Evolutionary conservation across 2,113 vertebrate genomes (phyloP).

Genomic region (Gobio gobio): DNA sequence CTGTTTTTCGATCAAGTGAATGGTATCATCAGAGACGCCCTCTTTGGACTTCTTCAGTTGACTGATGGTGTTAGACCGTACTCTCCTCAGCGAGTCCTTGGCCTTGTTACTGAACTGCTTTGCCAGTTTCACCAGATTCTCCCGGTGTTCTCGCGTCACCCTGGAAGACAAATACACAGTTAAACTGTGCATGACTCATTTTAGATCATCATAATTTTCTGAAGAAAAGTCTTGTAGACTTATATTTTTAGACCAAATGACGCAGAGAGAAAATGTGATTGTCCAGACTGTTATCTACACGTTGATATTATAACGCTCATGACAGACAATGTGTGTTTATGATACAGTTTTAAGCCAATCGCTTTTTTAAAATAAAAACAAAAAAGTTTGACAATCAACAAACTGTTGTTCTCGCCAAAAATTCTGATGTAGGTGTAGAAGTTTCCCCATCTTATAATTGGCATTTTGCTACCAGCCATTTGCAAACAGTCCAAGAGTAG

Average conservation of each 20-base stretch:
- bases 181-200: background rate
- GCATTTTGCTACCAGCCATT: constrained; percentile 70
- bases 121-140: constrained; percentile 87
- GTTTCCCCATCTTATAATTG: constrained; percentile 71
- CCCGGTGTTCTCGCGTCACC: constrained; percentile 91
- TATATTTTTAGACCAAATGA: background rate
- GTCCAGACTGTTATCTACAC: background rate
- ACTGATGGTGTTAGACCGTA: constrained; percentile 79
- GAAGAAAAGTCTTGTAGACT: background rate
- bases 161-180: constrained; percentile 66
- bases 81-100: constrained; percentile 88
- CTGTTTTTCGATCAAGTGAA: constrained; percentile 92
- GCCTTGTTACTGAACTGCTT: constrained; percentile 92
- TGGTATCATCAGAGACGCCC: constrained; percentile 87
- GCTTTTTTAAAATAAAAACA: background rate
- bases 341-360: background rate
- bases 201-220: background rate
- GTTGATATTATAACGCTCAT: background rate
- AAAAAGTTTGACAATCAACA: constrained; percentile 28
- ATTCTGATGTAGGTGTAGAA: constrained; percentile 38
- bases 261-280: background rate
- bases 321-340: background rate
- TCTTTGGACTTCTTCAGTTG: constrained; percentile 86
- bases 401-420: constrained; percentile 20
- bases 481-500: constrained; percentile 78